Evolutionary conservation across 2,113 vertebrate genomes (phyloP).

Genomic region (Thunnus thynnus): DNA sequence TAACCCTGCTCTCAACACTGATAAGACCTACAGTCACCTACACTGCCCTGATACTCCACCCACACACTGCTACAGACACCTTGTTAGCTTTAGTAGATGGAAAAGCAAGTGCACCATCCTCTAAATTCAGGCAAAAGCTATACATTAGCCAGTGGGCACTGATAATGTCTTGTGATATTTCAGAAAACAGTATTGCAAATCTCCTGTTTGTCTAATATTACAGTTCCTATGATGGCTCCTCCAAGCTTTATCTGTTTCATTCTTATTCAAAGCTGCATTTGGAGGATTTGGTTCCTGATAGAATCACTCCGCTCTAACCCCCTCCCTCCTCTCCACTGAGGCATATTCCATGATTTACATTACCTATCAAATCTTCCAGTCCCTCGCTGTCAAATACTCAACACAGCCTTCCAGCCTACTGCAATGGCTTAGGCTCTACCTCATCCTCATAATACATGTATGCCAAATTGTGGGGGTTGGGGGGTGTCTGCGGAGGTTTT

Average conservation of each 20-base stretch:
- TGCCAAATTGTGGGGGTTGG: constrained; percentile 27
- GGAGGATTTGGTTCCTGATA: constrained; percentile 73
- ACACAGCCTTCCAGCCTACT: constrained; percentile 36
- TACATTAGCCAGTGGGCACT: constrained; percentile 44
- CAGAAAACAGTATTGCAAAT: constrained; percentile 59
- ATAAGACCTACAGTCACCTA: constrained; percentile 57
- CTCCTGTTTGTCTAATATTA: constrained; percentile 70
- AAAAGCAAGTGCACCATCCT: constrained; percentile 30
- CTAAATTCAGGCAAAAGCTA: constrained; percentile 40
- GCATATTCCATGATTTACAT: constrained; percentile 73
- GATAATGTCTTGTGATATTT: constrained; percentile 64
- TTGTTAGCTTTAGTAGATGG: constrained; percentile 29
- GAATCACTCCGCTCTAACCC: constrained; percentile 50
- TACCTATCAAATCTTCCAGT: constrained; percentile 68
- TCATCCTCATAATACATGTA: constrained; percentile 42
- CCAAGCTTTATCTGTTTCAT: constrained; percentile 71
- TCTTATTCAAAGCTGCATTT: constrained; percentile 78
- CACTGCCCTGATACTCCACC: constrained; percentile 57
- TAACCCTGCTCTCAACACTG: constrained; percentile 26
- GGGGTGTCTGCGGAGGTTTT: constrained; percentile 21
- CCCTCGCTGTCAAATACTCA: constrained; percentile 61
- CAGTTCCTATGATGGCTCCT: constrained; percentile 54
- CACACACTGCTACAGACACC: constrained; percentile 34
- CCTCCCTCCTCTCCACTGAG: constrained; percentile 36
- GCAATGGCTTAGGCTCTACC: constrained; percentile 46